Conservation (phyloP, 2,888 invertebrate species). For the Noctua janthe region DNA sequence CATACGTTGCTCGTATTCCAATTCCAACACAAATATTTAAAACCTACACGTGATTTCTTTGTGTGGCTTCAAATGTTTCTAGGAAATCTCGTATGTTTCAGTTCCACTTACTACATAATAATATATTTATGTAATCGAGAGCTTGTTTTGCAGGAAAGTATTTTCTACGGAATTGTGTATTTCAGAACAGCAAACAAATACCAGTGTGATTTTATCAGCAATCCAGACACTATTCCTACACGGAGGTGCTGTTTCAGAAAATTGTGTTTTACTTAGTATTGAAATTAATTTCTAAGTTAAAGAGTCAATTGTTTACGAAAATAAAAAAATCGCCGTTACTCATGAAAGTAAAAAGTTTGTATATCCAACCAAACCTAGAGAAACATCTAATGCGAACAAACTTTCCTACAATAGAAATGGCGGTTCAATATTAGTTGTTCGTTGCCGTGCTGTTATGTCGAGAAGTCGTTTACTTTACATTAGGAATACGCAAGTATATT, state of each 20-base stretch:
- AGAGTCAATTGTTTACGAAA: not conserved
- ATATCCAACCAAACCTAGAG: not conserved
- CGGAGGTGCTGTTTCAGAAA: not conserved
- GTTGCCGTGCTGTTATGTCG: constrained; percentile 38
- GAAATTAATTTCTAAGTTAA: not conserved
- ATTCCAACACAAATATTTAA: constrained; percentile 43
- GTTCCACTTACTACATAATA: constrained; percentile 30
- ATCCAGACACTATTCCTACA: not conserved
- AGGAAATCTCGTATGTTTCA: constrained; percentile 43
- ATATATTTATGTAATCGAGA: constrained; percentile 34
- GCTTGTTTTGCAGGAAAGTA: not conserved
- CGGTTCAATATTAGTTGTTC: constrained; percentile 51
- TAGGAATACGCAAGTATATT: constrained; percentile 50
- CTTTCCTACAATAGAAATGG: constrained; percentile 33
- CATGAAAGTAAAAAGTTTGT: constrained; percentile 23
- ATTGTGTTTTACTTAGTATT: not conserved
- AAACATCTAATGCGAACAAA: constrained; percentile 29
- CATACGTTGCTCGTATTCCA: constrained; percentile 2
- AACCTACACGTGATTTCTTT: constrained; percentile 49
- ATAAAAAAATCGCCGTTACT: not conserved
- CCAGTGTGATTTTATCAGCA: not conserved
- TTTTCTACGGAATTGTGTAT: constrained; percentile 5
- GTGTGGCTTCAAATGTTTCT: constrained; percentile 52
- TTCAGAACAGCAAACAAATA: not conserved
- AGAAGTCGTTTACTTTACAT: constrained; percentile 70